These are phyloP conservation scores for Oligia strigilis DNA, from an alignment of 2,888 invertebrate species.

Conservation along the genomic window DNA sequence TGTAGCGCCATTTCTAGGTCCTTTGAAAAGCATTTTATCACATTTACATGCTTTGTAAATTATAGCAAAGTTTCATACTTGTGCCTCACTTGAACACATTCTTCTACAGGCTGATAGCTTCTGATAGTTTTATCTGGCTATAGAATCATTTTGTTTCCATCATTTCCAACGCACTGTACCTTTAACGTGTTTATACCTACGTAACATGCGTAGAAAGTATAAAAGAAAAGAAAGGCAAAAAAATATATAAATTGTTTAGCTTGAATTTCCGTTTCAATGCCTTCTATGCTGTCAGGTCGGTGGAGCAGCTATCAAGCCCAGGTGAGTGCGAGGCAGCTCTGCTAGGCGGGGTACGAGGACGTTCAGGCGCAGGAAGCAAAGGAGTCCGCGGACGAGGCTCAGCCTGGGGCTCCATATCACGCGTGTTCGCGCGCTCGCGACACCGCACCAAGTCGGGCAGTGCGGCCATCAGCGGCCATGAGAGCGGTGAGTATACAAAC, in stretches of 20 bases:
- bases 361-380: conserved; percentile 81
- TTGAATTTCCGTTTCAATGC: background rate
- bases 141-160: background rate
- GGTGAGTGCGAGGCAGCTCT: conserved; percentile 93
- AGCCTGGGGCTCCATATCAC: conserved; percentile 97
- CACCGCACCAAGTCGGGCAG: conserved; percentile 95
- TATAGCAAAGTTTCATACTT: background rate
- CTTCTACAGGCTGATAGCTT: too few relatives aligned
- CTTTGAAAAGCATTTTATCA: background rate
- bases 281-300: conserved; percentile 85
- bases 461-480: conserved; percentile 92
- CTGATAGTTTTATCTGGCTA: background rate
- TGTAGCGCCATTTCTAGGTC: background rate
- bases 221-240: background rate
- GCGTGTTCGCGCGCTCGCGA: conserved; percentile 96
- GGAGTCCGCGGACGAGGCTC: conserved; percentile 92
- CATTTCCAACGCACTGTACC: too few relatives aligned
- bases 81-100: background rate
- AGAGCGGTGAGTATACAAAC: conserved; percentile 88
- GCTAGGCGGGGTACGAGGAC: conserved; percentile 85
- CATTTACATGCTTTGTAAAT: background rate
- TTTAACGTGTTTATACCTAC: too few relatives aligned
- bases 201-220: background rate
- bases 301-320: conserved; percentile 96
- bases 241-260: too few relatives aligned